Conservation (phyloP, 2,888 invertebrate genomes). For the Epicampocera succincta region DNA sequence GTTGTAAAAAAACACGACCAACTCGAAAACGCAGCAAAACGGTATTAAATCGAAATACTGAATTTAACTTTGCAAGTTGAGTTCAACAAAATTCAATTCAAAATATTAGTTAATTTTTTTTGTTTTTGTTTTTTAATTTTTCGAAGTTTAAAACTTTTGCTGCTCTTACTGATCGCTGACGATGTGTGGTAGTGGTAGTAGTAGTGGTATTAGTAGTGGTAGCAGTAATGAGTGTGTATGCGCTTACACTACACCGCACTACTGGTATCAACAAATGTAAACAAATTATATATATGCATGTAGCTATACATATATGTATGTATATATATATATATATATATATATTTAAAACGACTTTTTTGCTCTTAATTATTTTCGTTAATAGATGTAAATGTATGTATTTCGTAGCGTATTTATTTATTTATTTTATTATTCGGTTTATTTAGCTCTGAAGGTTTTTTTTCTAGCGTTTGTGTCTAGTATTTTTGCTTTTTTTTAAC, state of each 20-base stretch:
- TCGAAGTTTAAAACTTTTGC: slow-evolving; percentile 60
- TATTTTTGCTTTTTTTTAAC: slow-evolving; percentile 4
- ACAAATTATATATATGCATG: slow-evolving; percentile 39
- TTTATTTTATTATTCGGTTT: slow-evolving; percentile 36
- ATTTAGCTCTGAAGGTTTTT: slow-evolving; percentile 61
- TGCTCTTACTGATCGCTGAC: slow-evolving; percentile 25
- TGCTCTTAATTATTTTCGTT: slow-evolving; percentile 54
- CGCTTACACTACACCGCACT: slow-evolving; percentile 44
- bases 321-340: not conserved
- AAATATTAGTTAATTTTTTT: slow-evolving; percentile 22
- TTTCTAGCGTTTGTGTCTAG: slow-evolving; percentile 47
- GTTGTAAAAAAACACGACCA: slow-evolving; percentile 76
- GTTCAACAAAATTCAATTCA: slow-evolving; percentile 60
- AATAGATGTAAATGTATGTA: slow-evolving; percentile 35
- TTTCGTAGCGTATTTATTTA: slow-evolving; percentile 37
- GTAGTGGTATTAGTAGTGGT: slow-evolving; percentile 2
- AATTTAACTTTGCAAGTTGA: slow-evolving; percentile 79
- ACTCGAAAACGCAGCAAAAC: slow-evolving; percentile 80
- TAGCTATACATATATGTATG: not conserved
- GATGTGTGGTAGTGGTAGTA: not conserved
- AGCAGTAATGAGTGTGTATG: slow-evolving; percentile 7
- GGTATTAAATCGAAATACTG: slow-evolving; percentile 79
- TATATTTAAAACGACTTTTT: slow-evolving; percentile 27
- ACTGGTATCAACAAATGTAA: slow-evolving; percentile 49
- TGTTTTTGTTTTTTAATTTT: slow-evolving; percentile 38